phyloP scores from a whole-genome alignment of 1,140 invertebrate species.

The Ganaspis sp. region DNA sequence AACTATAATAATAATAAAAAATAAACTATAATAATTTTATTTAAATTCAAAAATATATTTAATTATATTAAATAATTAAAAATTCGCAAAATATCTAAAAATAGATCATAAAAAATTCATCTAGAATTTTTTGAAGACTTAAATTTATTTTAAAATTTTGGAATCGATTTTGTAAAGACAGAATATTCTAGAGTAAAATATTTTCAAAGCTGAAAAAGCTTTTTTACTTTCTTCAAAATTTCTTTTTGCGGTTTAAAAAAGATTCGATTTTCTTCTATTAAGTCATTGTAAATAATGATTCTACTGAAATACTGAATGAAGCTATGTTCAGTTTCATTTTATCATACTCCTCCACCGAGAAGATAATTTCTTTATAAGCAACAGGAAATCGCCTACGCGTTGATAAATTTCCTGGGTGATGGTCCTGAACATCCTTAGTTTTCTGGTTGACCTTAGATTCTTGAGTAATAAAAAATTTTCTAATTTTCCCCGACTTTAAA shows the following conservation, averaged over 20 bases:
- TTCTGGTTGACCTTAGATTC: neutral
- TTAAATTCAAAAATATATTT: no score
- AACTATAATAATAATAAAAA: no score
- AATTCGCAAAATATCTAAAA: no score
- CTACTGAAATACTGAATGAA: neutral
- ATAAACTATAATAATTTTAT: no score
- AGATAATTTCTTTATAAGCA: conserved; percentile 21
- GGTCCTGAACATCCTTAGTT: neutral
- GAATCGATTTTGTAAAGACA: no score
- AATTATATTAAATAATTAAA: no score
- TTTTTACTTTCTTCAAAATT: conserved; percentile 19
- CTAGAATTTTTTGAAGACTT: no score
- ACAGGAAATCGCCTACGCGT: conserved; percentile 43
- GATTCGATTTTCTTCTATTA: neutral
- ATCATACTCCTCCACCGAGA: conserved; percentile 8
- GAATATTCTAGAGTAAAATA: no score
- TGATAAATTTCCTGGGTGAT: conserved; percentile 34
- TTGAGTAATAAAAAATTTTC: neutral
- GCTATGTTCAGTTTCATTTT: neutral
- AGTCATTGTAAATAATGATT: neutral
- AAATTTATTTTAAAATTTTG: no score
- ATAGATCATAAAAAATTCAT: no score
- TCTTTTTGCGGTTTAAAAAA: conserved; percentile 19
- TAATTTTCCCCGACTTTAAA: neutral
- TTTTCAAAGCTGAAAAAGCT: no score